Evolutionary conservation across 1,140 invertebrate genomes (phyloP).

Genomic region (Drepana arcuata): DNA sequence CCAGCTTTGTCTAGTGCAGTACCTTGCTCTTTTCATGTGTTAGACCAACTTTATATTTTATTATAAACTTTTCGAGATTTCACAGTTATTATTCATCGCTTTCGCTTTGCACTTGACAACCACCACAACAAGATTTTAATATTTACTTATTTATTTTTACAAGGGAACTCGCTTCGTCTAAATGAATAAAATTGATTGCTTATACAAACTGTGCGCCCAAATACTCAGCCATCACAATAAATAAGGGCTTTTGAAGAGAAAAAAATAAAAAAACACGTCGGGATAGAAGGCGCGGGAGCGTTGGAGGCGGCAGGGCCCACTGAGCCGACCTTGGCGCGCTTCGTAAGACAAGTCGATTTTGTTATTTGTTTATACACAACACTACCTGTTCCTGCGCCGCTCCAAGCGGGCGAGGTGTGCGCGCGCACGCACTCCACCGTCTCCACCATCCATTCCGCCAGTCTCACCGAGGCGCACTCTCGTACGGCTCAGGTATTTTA

Average conservation of each 20-base stretch:
- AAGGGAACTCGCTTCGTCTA: slow-evolving; percentile 61
- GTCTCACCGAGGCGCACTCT: slow-evolving; percentile 4
- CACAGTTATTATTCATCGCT: too few species aligned
- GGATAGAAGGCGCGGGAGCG: slow-evolving; percentile 30
- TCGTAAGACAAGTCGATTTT: slow-evolving; percentile 66
- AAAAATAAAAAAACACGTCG: slow-evolving; percentile 47
- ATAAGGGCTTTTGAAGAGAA: slow-evolving; percentile 59
- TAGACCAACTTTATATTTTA: too few species aligned
- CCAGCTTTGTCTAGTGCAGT: not conserved
- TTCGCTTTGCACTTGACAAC: too few species aligned
- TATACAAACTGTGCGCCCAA: slow-evolving; percentile 70
- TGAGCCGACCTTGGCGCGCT: slow-evolving; percentile 53
- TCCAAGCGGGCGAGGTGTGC: slow-evolving; percentile 11
- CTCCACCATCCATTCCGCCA: slow-evolving; percentile 8
- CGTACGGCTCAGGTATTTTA: slow-evolving; percentile 51
- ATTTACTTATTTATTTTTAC: slow-evolving; percentile 65
- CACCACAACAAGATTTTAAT: slow-evolving; percentile 36
- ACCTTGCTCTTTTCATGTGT: not conserved
- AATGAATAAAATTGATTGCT: slow-evolving; percentile 72
- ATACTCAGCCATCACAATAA: slow-evolving; percentile 67
- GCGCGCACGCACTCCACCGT: slow-evolving; percentile 29
- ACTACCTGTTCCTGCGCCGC: slow-evolving; percentile 52
- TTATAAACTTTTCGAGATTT: too few species aligned
- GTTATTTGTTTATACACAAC: slow-evolving; percentile 71
- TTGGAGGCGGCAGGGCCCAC: slow-evolving; percentile 22